These are phyloP conservation scores for Cremastinae sp. DNA, from an alignment of 2,888 invertebrate species.

Conservation along the genomic window DNA sequence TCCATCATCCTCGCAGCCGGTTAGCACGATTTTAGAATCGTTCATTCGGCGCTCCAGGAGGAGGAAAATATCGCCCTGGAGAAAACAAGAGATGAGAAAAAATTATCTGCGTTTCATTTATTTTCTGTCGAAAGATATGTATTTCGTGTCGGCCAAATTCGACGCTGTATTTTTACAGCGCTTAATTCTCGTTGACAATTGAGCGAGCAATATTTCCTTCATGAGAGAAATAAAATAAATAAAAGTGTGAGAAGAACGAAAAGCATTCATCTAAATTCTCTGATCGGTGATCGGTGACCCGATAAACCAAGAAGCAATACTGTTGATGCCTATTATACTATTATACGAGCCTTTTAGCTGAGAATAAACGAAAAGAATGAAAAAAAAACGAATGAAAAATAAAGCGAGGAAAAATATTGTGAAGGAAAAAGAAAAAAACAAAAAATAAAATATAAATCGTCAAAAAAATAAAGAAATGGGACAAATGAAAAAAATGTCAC, in stretches of 20 bases:
- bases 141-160: not conserved
- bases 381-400: conserved; percentile 30
- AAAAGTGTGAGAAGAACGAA: not conserved
- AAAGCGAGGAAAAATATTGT: conserved; percentile 24
- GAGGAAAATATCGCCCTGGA: conserved; percentile 17
- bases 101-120: conserved; percentile 15
- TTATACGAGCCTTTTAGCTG: conserved; percentile 67
- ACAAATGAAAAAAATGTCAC: not conserved
- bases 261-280: conserved; percentile 46
- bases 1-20: conserved; percentile 64
- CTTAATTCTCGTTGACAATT: conserved; percentile 9
- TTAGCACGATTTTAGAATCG: conserved; percentile 72
- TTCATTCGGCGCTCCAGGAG: conserved; percentile 26
- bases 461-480: conserved; percentile 2
- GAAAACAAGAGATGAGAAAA: not conserved
- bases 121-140: not conserved
- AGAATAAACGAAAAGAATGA: conserved; percentile 51
- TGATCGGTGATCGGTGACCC: conserved; percentile 52
- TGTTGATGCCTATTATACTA: conserved; percentile 75
- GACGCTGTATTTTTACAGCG: not conserved
- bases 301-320: conserved; percentile 78
- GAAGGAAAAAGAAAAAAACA: conserved; percentile 19
- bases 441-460: conserved; percentile 36
- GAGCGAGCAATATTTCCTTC: conserved; percentile 31
- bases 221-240: conserved; percentile 13